Conservation (phyloP, 2,888 invertebrate genomes). For the Meteorus colon region DNA sequence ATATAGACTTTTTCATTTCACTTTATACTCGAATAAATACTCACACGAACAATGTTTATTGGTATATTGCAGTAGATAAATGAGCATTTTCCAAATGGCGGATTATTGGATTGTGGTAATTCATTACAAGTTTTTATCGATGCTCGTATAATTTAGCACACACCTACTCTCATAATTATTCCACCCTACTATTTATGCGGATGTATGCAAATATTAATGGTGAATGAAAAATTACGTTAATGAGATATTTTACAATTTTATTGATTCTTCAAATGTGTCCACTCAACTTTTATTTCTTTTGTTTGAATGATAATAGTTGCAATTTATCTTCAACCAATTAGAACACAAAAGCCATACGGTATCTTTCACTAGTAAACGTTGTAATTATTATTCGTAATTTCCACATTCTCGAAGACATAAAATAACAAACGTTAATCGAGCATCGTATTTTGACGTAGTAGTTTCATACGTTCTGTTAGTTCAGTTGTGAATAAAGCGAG, state of each 20-base stretch:
- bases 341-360: background rate
- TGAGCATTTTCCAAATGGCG: background rate
- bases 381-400: background rate
- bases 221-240: background rate
- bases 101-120: constrained; percentile 28
- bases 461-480: background rate
- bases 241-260: background rate
- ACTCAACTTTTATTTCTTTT: background rate
- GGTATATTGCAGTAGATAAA: background rate
- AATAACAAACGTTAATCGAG: constrained; percentile 2
- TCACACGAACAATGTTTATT: background rate
- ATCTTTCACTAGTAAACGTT: background rate
- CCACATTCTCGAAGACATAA: background rate
- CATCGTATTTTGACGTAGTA: background rate
- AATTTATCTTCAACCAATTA: background rate
- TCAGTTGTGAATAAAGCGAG: background rate
- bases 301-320: background rate
- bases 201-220: background rate
- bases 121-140: constrained; percentile 31
- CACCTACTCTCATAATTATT: constrained; percentile 19
- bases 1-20: background rate
- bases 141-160: background rate
- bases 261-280: background rate
- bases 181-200: constrained; percentile 11
- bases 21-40: background rate